Percentiles rank a stretch among this genome's conserved stretches.
phyloP scores from a whole-genome alignment of 53 echinoderm and acorn worm genomes.

The Arbacia lixula region DNA sequence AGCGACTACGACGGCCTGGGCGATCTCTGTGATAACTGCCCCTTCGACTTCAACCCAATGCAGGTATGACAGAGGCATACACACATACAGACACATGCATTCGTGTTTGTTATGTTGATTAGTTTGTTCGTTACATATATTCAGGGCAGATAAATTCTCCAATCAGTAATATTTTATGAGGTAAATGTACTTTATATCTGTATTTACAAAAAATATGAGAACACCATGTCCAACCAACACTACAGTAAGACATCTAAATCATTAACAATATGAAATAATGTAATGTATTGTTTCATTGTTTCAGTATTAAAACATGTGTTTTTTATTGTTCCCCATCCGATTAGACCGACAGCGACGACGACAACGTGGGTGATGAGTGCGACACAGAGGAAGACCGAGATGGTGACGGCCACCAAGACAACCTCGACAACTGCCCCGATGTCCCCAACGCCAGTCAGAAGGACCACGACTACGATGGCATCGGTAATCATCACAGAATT shows the following conservation, averaged over 20 bases:
- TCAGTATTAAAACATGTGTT: no score
- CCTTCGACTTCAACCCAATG: slow-evolving; percentile 80
- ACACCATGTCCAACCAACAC: no score
- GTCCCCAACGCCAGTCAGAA: slow-evolving; percentile 88
- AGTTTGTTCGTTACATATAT: background rate
- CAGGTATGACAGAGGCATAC: no score
- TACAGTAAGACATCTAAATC: no score
- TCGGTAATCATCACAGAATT: slow-evolving; percentile 62
- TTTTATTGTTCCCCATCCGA: no score
- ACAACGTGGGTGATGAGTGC: slow-evolving; percentile 95
- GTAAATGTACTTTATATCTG: no score
- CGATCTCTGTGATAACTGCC: slow-evolving; percentile 98
- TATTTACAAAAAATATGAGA: no score
- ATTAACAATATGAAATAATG: no score
- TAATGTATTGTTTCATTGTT: no score
- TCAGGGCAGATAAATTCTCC: no score
- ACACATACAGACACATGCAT: background rate
- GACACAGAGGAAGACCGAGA: slow-evolving; percentile 91
- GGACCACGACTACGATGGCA: slow-evolving; percentile 86
- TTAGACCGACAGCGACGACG: slow-evolving; percentile 86
- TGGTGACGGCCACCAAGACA: slow-evolving; percentile 92
- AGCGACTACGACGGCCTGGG: slow-evolving; percentile 87
- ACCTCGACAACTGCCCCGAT: slow-evolving; percentile 93
- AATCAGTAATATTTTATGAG: no score
- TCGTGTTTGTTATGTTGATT: background rate